phyloP scores from a whole-genome alignment of 2,797 vertebrate genomes.

The Pteropus rufus region DNA sequence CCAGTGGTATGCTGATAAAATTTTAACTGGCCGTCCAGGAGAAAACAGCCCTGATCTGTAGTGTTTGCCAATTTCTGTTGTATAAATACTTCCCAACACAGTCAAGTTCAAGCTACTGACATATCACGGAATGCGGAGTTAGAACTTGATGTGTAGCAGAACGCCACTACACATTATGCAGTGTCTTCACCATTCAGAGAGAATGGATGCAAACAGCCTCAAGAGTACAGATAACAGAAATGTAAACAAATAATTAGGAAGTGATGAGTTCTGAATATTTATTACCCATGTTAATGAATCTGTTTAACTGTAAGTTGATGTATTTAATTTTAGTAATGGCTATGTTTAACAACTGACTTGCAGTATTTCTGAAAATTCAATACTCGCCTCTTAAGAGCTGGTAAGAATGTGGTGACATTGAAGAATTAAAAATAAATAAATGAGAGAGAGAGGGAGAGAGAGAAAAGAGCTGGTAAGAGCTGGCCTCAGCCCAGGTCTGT shows the following conservation, averaged over 20 bases:
- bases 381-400: not conserved
- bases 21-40: not conserved
- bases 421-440: no score
- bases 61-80: not conserved
- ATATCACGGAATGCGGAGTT: accelerated
- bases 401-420: not conserved
- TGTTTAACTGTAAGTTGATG: not conserved
- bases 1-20: not conserved
- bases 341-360: not conserved
- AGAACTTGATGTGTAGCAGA: accelerated
- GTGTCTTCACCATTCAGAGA: no score
- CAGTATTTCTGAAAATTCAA: not conserved
- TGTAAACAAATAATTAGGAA: not conserved
- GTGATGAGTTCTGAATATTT: not conserved
- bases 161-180: accelerated
- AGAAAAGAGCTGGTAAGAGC: not conserved
- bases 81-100: not conserved
- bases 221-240: not conserved
- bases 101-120: not conserved
- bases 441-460: no score
- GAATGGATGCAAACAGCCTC: accelerated
- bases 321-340: not conserved
- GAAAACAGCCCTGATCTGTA: not conserved
- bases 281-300: not conserved
- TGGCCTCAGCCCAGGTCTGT: not conserved